These are phyloP conservation scores for Trogon surrucura DNA, from an alignment of 2,113 vertebrate species.

Conservation along the genomic window DNA sequence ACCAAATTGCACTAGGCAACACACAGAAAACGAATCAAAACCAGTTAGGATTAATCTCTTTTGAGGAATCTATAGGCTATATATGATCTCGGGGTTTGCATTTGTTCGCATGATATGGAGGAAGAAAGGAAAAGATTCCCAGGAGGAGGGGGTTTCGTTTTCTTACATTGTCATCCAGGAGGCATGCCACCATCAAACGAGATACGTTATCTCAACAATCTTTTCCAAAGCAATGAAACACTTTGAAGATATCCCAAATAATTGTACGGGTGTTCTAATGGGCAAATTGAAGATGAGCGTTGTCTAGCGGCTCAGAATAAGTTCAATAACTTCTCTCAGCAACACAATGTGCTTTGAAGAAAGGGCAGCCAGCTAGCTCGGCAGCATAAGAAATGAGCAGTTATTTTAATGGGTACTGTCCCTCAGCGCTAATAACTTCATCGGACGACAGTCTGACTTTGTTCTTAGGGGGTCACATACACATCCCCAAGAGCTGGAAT, in stretches of 20 bases:
- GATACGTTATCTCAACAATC: not conserved
- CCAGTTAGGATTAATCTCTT: not conserved
- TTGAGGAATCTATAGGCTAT: not conserved
- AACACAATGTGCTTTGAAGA: not conserved
- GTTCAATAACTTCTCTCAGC: not conserved
- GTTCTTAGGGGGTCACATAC: not conserved
- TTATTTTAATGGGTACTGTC: not conserved
- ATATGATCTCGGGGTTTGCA: not conserved
- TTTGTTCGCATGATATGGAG: not conserved
- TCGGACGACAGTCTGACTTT: not conserved
- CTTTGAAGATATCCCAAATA: constrained; percentile 32
- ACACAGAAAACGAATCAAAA: not conserved
- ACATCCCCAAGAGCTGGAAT: not conserved
- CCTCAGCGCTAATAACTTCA: not conserved
- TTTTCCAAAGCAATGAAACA: not conserved
- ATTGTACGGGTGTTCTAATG: not conserved
- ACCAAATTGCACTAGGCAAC: not conserved
- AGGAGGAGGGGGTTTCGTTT: not conserved
- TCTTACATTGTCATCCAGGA: not conserved
- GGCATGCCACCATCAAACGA: not conserved
- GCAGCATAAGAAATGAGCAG: not conserved
- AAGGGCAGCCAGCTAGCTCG: not conserved
- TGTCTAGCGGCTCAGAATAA: not conserved
- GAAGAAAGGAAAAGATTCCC: not conserved
- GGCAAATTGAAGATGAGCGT: not conserved